These are phyloP conservation scores for Chelonus formosanus DNA, from an alignment of 2,888 invertebrate genomes.

Conservation along the genomic window DNA sequence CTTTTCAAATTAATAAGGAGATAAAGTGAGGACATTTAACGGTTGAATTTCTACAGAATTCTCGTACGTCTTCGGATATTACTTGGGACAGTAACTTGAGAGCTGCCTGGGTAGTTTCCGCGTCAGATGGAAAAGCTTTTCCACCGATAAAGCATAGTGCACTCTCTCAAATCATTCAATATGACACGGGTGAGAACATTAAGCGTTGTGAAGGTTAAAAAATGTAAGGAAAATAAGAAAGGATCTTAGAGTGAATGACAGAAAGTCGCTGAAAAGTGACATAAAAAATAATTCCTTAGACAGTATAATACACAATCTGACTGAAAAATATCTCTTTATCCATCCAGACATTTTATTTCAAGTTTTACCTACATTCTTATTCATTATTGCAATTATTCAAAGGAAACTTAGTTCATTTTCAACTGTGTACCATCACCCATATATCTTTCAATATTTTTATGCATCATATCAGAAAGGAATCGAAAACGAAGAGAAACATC, in stretches of 20 bases:
- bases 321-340: no score
- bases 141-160: slow-evolving; percentile 16
- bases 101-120: slow-evolving; percentile 27
- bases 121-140: slow-evolving; percentile 22
- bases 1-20: slow-evolving; percentile 28
- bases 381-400: no score
- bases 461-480: no score
- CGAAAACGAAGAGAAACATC: no score
- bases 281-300: no score
- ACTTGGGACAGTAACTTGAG: slow-evolving; percentile 28
- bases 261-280: slow-evolving; percentile 1
- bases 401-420: not conserved
- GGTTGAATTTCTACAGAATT: slow-evolving; percentile 5
- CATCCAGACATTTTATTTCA: no score
- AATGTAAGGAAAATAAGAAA: not conserved
- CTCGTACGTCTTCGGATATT: slow-evolving; percentile 29
- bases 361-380: no score
- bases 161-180: slow-evolving; percentile 34
- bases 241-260: not conserved
- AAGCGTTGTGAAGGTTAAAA: slow-evolving; percentile 22
- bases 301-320: no score
- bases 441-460: not conserved
- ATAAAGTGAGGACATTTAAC: slow-evolving; percentile 26
- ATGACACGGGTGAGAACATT: slow-evolving; percentile 36
- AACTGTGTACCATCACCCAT: not conserved